Conservation (phyloP, 2,888 invertebrate species). For the Andrena praecox region DNA sequence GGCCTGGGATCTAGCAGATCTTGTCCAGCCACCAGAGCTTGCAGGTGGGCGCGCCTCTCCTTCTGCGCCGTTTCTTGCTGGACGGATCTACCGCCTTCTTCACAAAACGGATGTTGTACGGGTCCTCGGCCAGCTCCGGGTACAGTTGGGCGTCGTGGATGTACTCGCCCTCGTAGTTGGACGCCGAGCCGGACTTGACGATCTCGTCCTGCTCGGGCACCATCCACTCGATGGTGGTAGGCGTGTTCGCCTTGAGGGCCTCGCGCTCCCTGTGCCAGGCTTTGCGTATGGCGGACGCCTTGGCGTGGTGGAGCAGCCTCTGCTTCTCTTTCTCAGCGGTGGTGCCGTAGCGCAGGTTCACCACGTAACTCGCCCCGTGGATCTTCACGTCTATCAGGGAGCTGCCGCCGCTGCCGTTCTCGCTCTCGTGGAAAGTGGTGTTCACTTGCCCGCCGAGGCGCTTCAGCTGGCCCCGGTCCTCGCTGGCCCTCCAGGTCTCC, state of each 20-base stretch:
- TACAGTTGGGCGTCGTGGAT: slow-evolving; percentile 95
- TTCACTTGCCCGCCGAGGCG: slow-evolving; percentile 96
- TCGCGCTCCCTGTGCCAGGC: slow-evolving; percentile 98
- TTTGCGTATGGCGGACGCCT: slow-evolving; percentile 93
- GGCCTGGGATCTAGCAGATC: slow-evolving; percentile 77
- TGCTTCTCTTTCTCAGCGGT: slow-evolving; percentile 95
- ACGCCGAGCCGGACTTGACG: slow-evolving; percentile 92
- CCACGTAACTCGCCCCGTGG: slow-evolving; percentile 94
- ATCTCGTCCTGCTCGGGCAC: slow-evolving; percentile 95
- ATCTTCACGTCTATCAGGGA: slow-evolving; percentile 92
- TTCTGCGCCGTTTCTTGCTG: slow-evolving; percentile 89
- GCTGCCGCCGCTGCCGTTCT: slow-evolving; percentile 90
- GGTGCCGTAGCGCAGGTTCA: slow-evolving; percentile 97
- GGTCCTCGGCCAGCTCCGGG: slow-evolving; percentile 98
- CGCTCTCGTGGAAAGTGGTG: slow-evolving; percentile 95
- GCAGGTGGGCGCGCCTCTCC: slow-evolving; percentile 86
- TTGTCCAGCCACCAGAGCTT: slow-evolving; percentile 86
- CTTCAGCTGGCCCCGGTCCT: slow-evolving; percentile 95
- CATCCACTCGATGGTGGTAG: slow-evolving; percentile 94
- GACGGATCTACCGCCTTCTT: slow-evolving; percentile 92
- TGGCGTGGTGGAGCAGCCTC: slow-evolving; percentile 95
- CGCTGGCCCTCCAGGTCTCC: slow-evolving; percentile 94
- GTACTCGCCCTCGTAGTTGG: slow-evolving; percentile 96
- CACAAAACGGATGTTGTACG: slow-evolving; percentile 96
- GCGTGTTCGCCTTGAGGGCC: slow-evolving; percentile 91